Base-by-base conservation (phyloP, 1,140 invertebrate genomes). In the Megalonaias nervosa region DNA sequence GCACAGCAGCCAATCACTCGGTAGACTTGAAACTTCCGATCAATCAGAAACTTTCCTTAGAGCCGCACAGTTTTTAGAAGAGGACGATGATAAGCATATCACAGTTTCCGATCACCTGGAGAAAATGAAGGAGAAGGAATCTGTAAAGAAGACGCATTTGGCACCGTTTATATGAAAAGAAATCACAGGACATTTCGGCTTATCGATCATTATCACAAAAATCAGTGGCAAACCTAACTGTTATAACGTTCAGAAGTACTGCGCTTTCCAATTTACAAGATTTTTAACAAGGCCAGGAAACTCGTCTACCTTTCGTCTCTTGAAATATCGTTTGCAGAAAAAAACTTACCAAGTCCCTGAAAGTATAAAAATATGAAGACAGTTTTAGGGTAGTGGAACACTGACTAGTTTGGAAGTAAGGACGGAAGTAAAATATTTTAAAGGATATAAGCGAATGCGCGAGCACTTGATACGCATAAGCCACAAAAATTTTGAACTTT, bases 111-210 rank as follows among this genome's bases (percentile, higher is more conserved):
- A 80, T 57, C 67, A 77, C 5, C 67, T 77, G 2, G 21, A 9
- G 2, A 69, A 72, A 74, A 82, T 80, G 78, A 31, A 38, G 13
- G 70, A 80, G 48, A 38, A 1, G 26, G 26, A 26, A 26, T 73
- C 17, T 75, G 67, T 70, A 55, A 56, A 16, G 65, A 75, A 38
- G 69, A 38, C 5, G 67, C 3, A 78, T n/a, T 68, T 58, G 62
- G 57, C 21, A 13, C 64, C 19, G 65, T 14, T 61, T 67, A 82
- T 57, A 80, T 82, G 81, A 82, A 61, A 78, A 67, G 23, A 78
- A 71, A 56, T 26, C 77, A 3, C 15, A 68, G 60, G 75, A 57
- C 61, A 76, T 38, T 83, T 76, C 76, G 75, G 75, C 21, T 23
- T 72, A 12, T n/a, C 56, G 4, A 67, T 76, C 31, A 26, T 81